These are phyloP conservation scores for Lepidocyrtinus sp. DNA, from an alignment of 2,888 invertebrate genomes.

Conservation along the genomic window DNA sequence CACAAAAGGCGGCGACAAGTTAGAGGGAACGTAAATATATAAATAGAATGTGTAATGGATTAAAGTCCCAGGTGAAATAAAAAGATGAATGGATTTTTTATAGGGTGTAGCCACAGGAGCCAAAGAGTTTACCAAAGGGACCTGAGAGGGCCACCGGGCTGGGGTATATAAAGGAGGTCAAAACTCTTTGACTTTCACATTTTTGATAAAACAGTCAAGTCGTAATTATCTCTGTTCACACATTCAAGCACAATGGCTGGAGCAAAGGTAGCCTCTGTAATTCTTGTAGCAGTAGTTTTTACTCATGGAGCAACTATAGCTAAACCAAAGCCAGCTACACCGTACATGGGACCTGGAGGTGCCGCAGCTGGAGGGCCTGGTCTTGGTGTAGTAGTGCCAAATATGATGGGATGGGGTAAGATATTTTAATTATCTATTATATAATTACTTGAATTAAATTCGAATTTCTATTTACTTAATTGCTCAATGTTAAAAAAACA, in stretches of 20 bases:
- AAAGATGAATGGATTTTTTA: too few relatives aligned
- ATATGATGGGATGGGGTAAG: conserved; percentile 1
- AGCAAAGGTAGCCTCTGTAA: neutral
- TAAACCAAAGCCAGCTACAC: conserved; percentile 20
- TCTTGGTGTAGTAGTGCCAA: neutral
- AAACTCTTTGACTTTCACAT: conserved; percentile 5
- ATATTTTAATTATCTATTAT: neutral
- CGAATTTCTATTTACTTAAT: too few relatives aligned
- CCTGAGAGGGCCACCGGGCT: too few relatives aligned
- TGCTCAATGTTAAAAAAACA: too few relatives aligned
- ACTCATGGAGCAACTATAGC: neutral
- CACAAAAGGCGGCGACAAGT: too few relatives aligned
- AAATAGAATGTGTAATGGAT: too few relatives aligned
- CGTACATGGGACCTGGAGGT: neutral
- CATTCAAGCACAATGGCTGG: conserved; percentile 25
- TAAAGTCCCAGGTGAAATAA: too few relatives aligned
- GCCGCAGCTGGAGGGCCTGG: conserved; percentile 1
- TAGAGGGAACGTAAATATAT: too few relatives aligned
- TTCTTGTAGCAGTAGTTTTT: neutral
- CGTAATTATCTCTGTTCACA: neutral
- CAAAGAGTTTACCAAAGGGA: too few relatives aligned
- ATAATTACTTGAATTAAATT: neutral
- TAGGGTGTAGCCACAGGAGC: too few relatives aligned
- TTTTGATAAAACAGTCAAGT: neutral
- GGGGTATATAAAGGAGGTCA: conserved; percentile 30